A percentile compares a stretch with the other conserved stretches of the same genome.
Evolutionary conservation across 1,140 invertebrate genomes (phyloP).

Genomic region (Drosophila triauraria): DNA sequence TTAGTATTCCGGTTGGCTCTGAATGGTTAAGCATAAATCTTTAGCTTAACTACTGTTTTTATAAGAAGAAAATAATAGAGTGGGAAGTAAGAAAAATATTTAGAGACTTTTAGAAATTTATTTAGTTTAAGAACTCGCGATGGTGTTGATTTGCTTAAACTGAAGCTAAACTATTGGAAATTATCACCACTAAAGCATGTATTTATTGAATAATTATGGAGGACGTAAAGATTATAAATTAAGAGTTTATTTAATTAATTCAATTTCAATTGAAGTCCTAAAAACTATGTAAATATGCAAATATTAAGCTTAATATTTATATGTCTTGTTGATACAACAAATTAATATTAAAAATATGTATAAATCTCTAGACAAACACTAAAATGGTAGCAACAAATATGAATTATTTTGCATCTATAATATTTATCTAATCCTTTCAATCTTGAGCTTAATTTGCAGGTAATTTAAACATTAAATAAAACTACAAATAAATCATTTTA

Average conservation of each 20-base stretch:
- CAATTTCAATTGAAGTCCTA: too few species aligned
- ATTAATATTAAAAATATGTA: too few species aligned
- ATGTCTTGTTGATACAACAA: too few species aligned
- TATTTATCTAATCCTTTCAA: too few species aligned
- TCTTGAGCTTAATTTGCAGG: background rate
- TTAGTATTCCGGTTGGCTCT: background rate
- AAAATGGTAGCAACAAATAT: too few species aligned
- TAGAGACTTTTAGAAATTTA: too few species aligned
- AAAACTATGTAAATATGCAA: too few species aligned
- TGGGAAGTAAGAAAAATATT: conserved; percentile 5
- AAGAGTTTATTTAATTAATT: background rate
- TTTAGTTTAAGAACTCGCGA: background rate
- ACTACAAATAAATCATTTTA: too few species aligned
- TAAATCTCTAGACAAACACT: too few species aligned
- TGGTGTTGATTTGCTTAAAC: background rate
- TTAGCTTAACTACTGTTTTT: background rate
- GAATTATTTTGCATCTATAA: background rate
- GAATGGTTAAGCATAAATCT: background rate
- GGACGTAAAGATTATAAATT: background rate
- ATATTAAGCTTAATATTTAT: too few species aligned
- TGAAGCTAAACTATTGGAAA: background rate
- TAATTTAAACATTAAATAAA: background rate
- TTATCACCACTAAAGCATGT: background rate
- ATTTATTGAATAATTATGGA: background rate
- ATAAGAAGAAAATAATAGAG: background rate